phyloP scores from a whole-genome alignment of 1,140 invertebrate genomes.

The Kradibia gibbosae region DNA sequence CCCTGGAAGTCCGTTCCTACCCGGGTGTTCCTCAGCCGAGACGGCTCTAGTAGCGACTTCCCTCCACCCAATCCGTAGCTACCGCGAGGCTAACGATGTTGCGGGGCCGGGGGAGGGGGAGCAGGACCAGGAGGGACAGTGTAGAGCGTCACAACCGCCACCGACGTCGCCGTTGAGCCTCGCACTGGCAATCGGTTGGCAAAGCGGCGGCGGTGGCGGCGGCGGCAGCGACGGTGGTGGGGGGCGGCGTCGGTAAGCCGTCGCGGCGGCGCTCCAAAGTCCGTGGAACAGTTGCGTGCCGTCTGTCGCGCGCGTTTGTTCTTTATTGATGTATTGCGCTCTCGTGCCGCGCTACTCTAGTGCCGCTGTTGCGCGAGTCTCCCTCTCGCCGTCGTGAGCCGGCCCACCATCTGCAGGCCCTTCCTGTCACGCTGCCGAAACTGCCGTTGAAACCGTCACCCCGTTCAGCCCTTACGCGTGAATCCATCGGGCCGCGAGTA shows the following conservation, averaged over 20 bases:
- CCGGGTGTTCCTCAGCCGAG: not conserved
- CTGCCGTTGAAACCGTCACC: too few species aligned
- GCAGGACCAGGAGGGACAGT: not conserved
- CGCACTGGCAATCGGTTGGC: conserved; percentile 6
- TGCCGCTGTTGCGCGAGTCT: not conserved
- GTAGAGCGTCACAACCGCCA: not conserved
- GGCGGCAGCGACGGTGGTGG: not conserved
- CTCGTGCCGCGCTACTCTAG: not conserved
- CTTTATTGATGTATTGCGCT: not conserved
- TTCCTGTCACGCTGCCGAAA: not conserved
- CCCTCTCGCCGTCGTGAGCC: not conserved
- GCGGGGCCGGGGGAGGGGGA: too few species aligned
- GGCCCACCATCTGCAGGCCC: too few species aligned
- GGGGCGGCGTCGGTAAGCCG: not conserved
- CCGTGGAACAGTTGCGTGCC: conserved; percentile 62
- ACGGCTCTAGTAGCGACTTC: too few species aligned
- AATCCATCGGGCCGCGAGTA: too few species aligned
- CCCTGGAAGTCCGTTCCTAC: too few species aligned
- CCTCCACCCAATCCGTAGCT: too few species aligned
- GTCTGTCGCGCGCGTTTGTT: conserved; percentile 54
- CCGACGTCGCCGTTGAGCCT: not conserved
- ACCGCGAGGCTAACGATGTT: too few species aligned
- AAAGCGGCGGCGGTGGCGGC: conserved; percentile 6
- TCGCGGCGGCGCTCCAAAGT: not conserved
- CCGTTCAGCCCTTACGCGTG: too few species aligned